Base-by-base conservation (phyloP, 2,113 vertebrate genomes). In the Beaufortia kweichowensis region DNA sequence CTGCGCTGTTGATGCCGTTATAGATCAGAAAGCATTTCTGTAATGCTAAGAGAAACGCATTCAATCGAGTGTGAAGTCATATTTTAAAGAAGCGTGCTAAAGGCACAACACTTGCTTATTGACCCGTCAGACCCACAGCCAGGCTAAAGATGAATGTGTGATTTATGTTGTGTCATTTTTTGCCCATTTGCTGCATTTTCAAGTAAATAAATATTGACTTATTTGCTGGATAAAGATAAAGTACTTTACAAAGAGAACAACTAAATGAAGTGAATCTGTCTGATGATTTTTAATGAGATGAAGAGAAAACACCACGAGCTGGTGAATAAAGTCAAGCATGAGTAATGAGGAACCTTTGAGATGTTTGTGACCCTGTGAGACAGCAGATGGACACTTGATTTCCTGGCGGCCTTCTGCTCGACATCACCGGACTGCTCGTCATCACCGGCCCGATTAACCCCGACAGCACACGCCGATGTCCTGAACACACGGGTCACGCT, bases 11-110 rank as follows among this genome's bases (percentile, higher is more conserved):
- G 68, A 71, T 50, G 39, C 29, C 0, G 14, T 39, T 39, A 39
- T 57, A 71, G 68, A 71, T 71, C 68, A 71, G 57, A 71, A 59
- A 71, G 31, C 14, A 59, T 59, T 71, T 71, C 9, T 70, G 19
- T 71, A 71, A 71, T 56, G 67, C 67, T 55, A 55, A 23, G 28
- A 69, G 48, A 55, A 69, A 17, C 67, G 59, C 50, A 57, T 57
- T 41, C 53, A 71, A 71, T 59, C 23, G 31, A 41, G 68, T 57
- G 21, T 59, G 53, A 71, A 71, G 11, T 57, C 53, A 33, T 71
- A 57, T 71, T 71, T 71, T 59, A 71, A 41, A 17, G 53, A 15
- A 57, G 19, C 9, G 12, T 4, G 31, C 68, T 71, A 26, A 57
- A 71, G 68, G 68, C 64, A 0, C 12, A 17, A 28, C 39, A 28